Evolutionary conservation across 2,797 vertebrate genomes (phyloP).

Genomic region (Chaetodon trifasciatus): DNA sequence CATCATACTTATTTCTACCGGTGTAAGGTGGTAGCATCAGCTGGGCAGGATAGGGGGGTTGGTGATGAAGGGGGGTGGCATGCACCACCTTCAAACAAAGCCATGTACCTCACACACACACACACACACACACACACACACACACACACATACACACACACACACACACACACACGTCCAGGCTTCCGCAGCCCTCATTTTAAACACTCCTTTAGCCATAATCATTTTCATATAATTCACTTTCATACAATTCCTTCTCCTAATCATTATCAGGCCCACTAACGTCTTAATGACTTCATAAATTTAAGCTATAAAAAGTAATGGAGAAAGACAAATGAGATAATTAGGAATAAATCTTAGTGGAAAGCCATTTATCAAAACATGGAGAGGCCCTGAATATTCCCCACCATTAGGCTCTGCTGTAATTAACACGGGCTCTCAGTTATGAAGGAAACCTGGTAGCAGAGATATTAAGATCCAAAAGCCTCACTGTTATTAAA

Average conservation of each 20-base stretch:
- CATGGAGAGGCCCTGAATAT: constrained; percentile 97
- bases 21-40: constrained; percentile 65
- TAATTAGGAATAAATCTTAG: constrained; percentile 99
- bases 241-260: constrained; percentile 93
- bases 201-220: constrained; percentile 92
- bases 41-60: constrained; percentile 41
- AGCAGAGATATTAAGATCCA: constrained; percentile 90
- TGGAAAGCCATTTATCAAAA: constrained; percentile 98
- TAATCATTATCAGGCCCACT: constrained; percentile 93
- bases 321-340: constrained; percentile 99
- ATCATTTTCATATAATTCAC: constrained; percentile 93
- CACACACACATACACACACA: constrained; percentile 44
- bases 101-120: constrained; percentile 72
- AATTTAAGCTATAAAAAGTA: constrained; percentile 99
- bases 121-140: constrained; percentile 44
- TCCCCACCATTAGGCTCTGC: constrained; percentile 96
- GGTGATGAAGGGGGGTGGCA: constrained; percentile 46
- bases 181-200: constrained; percentile 84
- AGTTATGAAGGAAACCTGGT: constrained; percentile 90
- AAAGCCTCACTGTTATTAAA: constrained; percentile 91
- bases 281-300: constrained; percentile 98
- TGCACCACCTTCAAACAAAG: constrained; percentile 86
- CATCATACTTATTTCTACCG: constrained; percentile 82
- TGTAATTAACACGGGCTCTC: constrained; percentile 96
- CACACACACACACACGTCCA: constrained; percentile 49